phyloP scores from a whole-genome alignment of 2,797 vertebrate genomes.

The Eulemur mongoz region DNA sequence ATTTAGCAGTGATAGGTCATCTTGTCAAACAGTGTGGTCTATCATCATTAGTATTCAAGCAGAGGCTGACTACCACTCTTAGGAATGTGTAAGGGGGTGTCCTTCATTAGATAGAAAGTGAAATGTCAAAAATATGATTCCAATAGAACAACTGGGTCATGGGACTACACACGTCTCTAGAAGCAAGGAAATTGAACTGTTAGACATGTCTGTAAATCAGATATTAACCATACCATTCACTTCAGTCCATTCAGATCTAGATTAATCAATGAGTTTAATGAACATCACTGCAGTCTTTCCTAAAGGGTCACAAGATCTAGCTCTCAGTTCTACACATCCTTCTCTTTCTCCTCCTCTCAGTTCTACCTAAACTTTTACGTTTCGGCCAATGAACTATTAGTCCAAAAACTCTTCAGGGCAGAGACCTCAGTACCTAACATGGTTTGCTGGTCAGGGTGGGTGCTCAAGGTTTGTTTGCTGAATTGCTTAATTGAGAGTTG shows the following conservation, averaged over 20 bases:
- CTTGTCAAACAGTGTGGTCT: background rate
- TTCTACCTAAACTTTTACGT: background rate
- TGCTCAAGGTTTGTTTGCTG: background rate
- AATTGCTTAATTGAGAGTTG: background rate
- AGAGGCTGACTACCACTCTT: background rate
- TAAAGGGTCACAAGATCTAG: background rate
- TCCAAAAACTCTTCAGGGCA: background rate
- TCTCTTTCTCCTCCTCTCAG: background rate
- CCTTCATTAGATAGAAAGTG: background rate
- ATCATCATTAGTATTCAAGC: background rate
- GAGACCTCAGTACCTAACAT: background rate
- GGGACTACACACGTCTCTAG: background rate
- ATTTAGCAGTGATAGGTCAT: background rate
- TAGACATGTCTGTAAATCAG: background rate
- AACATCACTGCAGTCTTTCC: background rate
- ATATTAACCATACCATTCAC: background rate
- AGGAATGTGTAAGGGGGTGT: background rate
- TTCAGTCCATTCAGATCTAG: background rate
- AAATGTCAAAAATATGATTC: background rate
- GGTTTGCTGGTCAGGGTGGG: background rate
- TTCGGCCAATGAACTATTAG: background rate
- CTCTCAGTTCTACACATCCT: background rate
- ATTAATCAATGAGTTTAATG: slow-evolving; percentile 2
- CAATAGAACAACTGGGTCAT: background rate
- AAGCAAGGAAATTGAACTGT: slow-evolving; percentile 14